Percentiles rank a stretch among this genome's conserved stretches.
These are phyloP conservation scores for Cepaea nemoralis DNA, from an alignment of 1,140 invertebrate species.

Conservation along the genomic window DNA sequence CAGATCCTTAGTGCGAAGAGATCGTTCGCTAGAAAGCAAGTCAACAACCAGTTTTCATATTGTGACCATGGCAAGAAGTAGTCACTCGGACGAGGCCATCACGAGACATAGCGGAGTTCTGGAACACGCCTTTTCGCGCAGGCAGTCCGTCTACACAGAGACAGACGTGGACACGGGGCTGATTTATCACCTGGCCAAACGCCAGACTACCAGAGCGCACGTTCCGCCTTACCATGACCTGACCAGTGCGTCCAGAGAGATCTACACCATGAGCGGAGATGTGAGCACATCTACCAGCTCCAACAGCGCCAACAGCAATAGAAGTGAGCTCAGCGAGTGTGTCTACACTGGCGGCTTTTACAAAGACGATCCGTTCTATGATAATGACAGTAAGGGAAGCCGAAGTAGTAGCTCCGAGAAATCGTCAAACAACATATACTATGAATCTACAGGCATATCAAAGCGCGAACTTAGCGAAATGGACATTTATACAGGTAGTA, in stretches of 20 bases:
- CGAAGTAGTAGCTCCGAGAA: not conserved
- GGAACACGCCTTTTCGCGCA: not conserved
- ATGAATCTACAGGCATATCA: not conserved
- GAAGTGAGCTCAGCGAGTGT: not conserved
- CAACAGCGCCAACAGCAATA: conserved; percentile 4
- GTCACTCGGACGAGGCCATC: conserved; percentile 15
- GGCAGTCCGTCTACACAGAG: not conserved
- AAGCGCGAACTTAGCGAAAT: conserved; percentile 7
- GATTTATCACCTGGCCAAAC: conserved; percentile 17
- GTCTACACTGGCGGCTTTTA: conserved; percentile 24
- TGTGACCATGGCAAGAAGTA: not conserved
- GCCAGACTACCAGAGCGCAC: not conserved
- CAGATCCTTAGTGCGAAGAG: not conserved
- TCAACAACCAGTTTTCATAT: conserved; percentile 14
- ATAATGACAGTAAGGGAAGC: conserved; percentile 1
- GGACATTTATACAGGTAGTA: conserved; percentile 17
- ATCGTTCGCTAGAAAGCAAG: conserved; percentile 18
- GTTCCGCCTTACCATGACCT: conserved; percentile 17
- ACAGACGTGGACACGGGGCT: conserved; percentile 27
- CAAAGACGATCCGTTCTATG: conserved; percentile 15
- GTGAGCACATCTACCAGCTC: conserved; percentile 28
- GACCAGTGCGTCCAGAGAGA: not conserved
- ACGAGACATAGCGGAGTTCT: not conserved
- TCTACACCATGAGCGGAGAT: conserved; percentile 27
- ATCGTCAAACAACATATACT: conserved; percentile 11